Evolutionary conservation across 2,113 vertebrate genomes (phyloP), one percentile per base, ranked within the genome.

Genomic region (Rhinoptilus africanus): DNA sequence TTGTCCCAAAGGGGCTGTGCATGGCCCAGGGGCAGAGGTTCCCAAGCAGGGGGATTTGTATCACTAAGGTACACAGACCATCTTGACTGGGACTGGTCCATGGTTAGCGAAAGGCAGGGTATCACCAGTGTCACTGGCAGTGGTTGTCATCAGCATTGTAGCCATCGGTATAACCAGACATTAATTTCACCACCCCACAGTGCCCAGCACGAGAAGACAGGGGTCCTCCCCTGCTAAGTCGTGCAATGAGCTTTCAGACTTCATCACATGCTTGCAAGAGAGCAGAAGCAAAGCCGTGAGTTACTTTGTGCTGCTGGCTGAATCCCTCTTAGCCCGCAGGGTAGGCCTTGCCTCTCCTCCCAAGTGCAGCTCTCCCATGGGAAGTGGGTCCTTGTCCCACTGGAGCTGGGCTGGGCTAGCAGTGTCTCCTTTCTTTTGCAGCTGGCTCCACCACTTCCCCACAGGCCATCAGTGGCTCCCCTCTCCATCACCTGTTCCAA

Each of bases 301-400:
- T 66, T 24, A 19, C 7, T 72, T 22, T 53, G 34, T 73, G 71
- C 27, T 0, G 0, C 43, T 32, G 47, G 7, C 9, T 74, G 18
- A n/a, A 69, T 20, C 37, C 30, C 18, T 32, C 26, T 69, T 67
- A 37, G 51, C 20, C 60, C 6, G 1, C 24, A 22, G 6, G 5
- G 10, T 9, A 57, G 35, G 18, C 8, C 56, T 4, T 35, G 5
- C 27, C 26, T n/a, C 17, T 9, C 6, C 20, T 63, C 47, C 34
- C 50, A n/a, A 13, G 34, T 0, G 0, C 24, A 54, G 30, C 10
- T 83, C 17, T 94, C 27, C 9, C 4, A 4, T 1, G 3, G n/a
- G 10, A 22, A 28, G 5, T 1, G 1, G 14, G 3, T 50, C 60
- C 28, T 47, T 4, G 8, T 30, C 26, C 48, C 30, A 2, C 57